Conservation (phyloP, 1,140 invertebrate genomes). For the Sipha flava region DNA sequence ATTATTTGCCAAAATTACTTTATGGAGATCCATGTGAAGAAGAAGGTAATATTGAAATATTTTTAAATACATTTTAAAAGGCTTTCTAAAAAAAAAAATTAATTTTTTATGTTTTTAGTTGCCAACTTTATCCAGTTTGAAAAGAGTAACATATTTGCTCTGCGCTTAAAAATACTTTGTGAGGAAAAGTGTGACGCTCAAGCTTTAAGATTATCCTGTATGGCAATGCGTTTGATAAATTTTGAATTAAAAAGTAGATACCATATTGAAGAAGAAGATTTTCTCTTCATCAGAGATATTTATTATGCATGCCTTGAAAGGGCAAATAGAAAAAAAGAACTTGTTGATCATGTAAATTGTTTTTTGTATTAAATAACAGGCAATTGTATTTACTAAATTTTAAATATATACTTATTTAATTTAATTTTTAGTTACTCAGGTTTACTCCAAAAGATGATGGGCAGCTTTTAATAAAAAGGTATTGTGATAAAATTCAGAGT, state of each 20-base stretch:
- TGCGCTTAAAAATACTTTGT: background rate
- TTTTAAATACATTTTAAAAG: background rate
- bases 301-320: constrained; percentile 1
- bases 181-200: background rate
- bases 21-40: background rate
- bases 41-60: background rate
- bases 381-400: background rate
- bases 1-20: background rate
- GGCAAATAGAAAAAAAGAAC: background rate
- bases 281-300: constrained; percentile 3
- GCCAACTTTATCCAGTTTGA: background rate
- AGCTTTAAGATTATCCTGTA: background rate
- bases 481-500: background rate
- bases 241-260: background rate
- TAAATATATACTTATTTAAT: background rate
- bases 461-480: background rate
- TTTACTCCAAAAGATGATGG: background rate
- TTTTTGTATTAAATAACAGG: background rate
- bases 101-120: background rate
- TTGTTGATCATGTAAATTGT: background rate
- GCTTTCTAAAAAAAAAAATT: too few relatives aligned
- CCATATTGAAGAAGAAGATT: background rate
- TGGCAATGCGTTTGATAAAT: background rate
- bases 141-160: background rate
- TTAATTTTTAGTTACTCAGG: background rate